Evolutionary conservation across 2,113 vertebrate genomes (phyloP).

Genomic region (Embiotoca jacksoni): DNA sequence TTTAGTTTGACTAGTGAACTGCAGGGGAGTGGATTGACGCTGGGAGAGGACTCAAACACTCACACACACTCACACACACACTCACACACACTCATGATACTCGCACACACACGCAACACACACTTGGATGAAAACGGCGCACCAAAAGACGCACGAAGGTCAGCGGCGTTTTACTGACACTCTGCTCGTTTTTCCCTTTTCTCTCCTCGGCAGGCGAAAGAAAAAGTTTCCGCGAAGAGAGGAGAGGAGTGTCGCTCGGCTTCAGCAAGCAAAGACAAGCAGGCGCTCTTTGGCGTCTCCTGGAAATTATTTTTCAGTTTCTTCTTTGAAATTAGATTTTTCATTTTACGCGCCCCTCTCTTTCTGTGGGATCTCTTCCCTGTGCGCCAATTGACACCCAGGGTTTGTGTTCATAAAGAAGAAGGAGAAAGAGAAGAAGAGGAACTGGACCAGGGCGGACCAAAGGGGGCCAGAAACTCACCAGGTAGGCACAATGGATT

Average conservation of each 20-base stretch:
- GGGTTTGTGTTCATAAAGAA: slow-evolving; percentile 31
- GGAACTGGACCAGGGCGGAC: slow-evolving; percentile 57
- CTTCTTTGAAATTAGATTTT: neutral
- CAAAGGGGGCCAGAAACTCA: slow-evolving; percentile 54
- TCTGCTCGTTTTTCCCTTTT: slow-evolving; percentile 22
- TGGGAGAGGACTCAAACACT: slow-evolving; percentile 62
- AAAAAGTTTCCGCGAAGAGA: slow-evolving; percentile 66
- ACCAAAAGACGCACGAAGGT: slow-evolving; percentile 66
- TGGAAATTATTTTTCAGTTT: slow-evolving; percentile 20
- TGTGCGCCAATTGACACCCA: slow-evolving; percentile 5
- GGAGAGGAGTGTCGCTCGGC: slow-evolving; percentile 37
- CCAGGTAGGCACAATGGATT: slow-evolving; percentile 60
- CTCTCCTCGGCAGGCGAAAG: slow-evolving; percentile 21
- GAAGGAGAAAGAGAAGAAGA: slow-evolving; percentile 9
- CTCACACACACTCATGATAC: slow-evolving; percentile 19
- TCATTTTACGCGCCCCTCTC: neutral
- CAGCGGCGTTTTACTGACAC: slow-evolving; percentile 35
- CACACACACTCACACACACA: slow-evolving; percentile 46
- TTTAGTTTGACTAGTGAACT: slow-evolving; percentile 34
- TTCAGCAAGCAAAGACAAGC: slow-evolving; percentile 3
- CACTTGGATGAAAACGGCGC: slow-evolving; percentile 59
- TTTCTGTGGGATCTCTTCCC: slow-evolving; percentile 4
- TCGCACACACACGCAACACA: slow-evolving; percentile 48
- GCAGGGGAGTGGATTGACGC: slow-evolving; percentile 76
- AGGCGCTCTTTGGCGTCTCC: neutral